Base-by-base conservation (phyloP, 1,140 invertebrate genomes). In the Drosophila rufa region DNA sequence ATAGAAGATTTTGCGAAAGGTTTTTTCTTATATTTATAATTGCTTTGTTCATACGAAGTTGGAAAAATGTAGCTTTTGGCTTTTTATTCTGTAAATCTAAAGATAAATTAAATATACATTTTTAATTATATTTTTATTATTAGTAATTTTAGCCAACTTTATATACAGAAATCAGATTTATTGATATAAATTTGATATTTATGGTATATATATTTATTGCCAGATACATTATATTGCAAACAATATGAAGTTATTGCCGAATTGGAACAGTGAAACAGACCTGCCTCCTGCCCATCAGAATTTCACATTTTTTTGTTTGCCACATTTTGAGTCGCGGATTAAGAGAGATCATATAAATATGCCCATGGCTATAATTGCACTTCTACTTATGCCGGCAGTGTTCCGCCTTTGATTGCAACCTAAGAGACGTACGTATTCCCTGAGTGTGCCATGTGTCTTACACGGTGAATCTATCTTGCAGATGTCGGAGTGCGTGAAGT, bases 401-500 rank as follows among this genome's bases (percentile, higher is more conserved):
- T 25, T 56, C 42, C 17, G 38, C 70, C 42, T 38, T 65, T 30
- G 38, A 59, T 59, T 70, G 70, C 56, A 33, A 65, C 45, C 51
- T 17, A 30, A n/a, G 66, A 70, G 68, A 73, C 33, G 69, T 74
- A 74, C 56, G 53, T 73, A 71, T 74, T 33, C 19, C 56, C 22
- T 70, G 67, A 51, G 51, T 71, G 66, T 51, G 64, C 65, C 19
- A 42, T n/a, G 62, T 56, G 65, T 79, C 60, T 83, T 80, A 83
- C 60, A 83, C 53, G 81, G 68, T 71, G 53, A 90, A 84, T 77
- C 78, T 79, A 80, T 93, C 76, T 95, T 94, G 65, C 94, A 95
- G 95, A 94, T 95, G 86, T 95, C 95, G 92, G 95, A 95, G 93
- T 94, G 94, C 79, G 93, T 95, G 67, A 95, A 95, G 91, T 95